Conservation (phyloP, 2,113 vertebrate genomes). For the Amphilophus citrinellus region DNA sequence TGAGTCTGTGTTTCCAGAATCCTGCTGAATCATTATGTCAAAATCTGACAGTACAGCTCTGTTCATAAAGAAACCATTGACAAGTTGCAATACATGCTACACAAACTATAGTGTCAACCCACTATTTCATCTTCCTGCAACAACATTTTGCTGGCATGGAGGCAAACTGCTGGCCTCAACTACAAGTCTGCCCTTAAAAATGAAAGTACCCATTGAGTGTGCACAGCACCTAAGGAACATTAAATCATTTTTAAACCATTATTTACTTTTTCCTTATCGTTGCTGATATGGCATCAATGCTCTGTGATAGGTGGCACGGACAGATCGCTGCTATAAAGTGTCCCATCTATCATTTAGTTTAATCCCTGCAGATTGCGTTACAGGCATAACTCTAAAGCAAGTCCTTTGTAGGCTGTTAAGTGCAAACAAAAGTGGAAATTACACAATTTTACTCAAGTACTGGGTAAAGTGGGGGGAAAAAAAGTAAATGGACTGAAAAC, state of each 20-base stretch:
- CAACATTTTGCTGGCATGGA: neutral
- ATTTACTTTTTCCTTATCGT: neutral
- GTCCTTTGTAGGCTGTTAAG: neutral
- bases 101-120: neutral
- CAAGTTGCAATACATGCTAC: neutral
- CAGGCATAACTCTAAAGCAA: neutral
- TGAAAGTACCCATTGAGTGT: rapidly evolving
- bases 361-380: neutral
- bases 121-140: neutral
- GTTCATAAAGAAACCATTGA: neutral
- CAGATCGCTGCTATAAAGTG: neutral
- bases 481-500: no score
- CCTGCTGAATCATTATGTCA: conserved; percentile 33
- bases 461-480: no score
- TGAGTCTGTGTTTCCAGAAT: conserved; percentile 48
- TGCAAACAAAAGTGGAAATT: neutral
- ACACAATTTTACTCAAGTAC: neutral
- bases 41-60: conserved; percentile 11
- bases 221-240: no score
- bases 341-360: no score
- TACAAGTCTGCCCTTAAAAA: neutral
- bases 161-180: neutral
- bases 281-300: neutral
- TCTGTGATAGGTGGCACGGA: neutral
- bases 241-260: neutral